Conservation (phyloP, 2,797 vertebrate genomes). For the Amphiprion clarkii region DNA sequence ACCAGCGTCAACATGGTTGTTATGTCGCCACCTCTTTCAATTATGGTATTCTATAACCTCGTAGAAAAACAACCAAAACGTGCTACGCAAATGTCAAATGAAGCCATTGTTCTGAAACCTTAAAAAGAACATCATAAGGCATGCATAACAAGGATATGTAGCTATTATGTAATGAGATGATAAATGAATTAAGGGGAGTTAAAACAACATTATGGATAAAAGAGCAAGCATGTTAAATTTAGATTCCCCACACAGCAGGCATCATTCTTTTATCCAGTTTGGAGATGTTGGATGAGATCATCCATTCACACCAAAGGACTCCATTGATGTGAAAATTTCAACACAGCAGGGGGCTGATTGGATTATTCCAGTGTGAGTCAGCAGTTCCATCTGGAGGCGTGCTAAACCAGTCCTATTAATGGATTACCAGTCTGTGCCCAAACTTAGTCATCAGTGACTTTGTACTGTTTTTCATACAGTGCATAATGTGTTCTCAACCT, state of each 20-base stretch:
- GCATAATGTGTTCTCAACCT: not conserved
- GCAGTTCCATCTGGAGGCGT: constrained; percentile 46
- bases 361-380: constrained; percentile 54
- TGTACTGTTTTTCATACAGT: not conserved
- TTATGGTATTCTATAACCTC: no score
- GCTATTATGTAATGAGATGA: no score
- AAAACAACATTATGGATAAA: no score
- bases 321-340: constrained; percentile 33
- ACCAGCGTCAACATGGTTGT: no score
- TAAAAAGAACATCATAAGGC: no score
- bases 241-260: not conserved
- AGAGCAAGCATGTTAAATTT: not conserved
- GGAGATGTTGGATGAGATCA: constrained; percentile 29
- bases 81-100: no score
- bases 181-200: no score
- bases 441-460: constrained; percentile 22
- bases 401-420: constrained; percentile 44
- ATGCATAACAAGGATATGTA: no score
- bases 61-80: no score
- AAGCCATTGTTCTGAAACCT: no score
- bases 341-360: constrained; percentile 35
- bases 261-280: constrained; percentile 19
- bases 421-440: constrained; percentile 35
- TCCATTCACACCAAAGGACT: constrained; percentile 35
- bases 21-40: no score